Conservation (phyloP, 2,888 invertebrate species). For the Caenorhabditis uteleia region DNA sequence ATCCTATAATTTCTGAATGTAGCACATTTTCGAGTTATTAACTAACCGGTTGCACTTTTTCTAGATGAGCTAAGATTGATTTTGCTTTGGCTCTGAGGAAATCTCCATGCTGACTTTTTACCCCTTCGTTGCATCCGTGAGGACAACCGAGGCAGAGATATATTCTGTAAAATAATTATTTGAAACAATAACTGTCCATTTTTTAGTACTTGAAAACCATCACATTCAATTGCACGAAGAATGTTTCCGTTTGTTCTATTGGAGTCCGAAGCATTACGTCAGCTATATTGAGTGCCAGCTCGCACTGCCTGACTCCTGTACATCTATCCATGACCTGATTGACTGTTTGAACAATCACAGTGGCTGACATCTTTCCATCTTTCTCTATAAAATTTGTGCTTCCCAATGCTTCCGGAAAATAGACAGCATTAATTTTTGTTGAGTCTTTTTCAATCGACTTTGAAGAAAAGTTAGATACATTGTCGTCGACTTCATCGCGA, state of each 20-base stretch:
- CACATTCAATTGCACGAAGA: slow-evolving; percentile 53
- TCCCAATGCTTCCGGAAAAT: slow-evolving; percentile 55
- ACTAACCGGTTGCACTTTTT: slow-evolving; percentile 46
- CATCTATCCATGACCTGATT: slow-evolving; percentile 79
- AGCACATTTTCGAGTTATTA: background rate
- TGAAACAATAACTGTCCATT: background rate
- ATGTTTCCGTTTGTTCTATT: slow-evolving; percentile 72
- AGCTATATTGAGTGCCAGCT: slow-evolving; percentile 88
- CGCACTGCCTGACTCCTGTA: slow-evolving; percentile 86
- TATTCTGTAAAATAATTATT: slow-evolving; percentile 75
- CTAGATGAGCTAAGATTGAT: slow-evolving; percentile 49
- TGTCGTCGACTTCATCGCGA: slow-evolving; percentile 45
- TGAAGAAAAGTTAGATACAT: slow-evolving; percentile 42
- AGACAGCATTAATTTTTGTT: slow-evolving; percentile 31
- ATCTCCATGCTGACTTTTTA: slow-evolving; percentile 85
- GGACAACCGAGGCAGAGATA: slow-evolving; percentile 90
- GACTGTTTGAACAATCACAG: slow-evolving; percentile 76
- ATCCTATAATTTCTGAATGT: slow-evolving; percentile 11
- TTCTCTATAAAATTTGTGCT: slow-evolving; percentile 88
- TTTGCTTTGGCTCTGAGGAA: slow-evolving; percentile 77
- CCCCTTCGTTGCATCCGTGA: slow-evolving; percentile 86
- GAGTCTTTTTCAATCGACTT: slow-evolving; percentile 46
- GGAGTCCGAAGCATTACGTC: slow-evolving; percentile 90
- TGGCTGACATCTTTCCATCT: slow-evolving; percentile 90
- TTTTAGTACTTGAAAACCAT: slow-evolving; percentile 56